Conservation (phyloP, 2,797 vertebrate genomes). For the Lepus oiostolus region DNA sequence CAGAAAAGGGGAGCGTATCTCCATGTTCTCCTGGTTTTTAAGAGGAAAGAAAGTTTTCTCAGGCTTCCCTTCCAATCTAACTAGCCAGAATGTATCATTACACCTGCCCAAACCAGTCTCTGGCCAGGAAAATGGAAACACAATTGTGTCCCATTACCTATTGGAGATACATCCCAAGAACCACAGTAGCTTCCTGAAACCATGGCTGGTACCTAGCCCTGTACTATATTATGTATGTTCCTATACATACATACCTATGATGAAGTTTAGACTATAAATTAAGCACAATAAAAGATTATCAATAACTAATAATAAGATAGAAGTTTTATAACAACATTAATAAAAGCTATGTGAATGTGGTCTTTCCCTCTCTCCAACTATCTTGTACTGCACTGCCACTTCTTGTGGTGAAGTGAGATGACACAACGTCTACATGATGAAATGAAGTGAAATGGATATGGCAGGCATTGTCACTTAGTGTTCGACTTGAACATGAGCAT, state of each 20-base stretch:
- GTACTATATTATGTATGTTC: neutral
- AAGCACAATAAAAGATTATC: neutral
- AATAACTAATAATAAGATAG: neutral
- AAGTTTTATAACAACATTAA: neutral
- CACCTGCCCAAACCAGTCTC: neutral
- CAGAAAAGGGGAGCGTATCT: neutral
- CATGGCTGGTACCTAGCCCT: neutral
- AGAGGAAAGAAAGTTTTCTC: constrained; percentile 14
- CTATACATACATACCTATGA: neutral
- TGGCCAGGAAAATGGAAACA: neutral
- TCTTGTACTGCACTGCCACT: neutral
- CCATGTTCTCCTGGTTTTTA: neutral
- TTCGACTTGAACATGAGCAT: neutral
- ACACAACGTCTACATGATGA: neutral
- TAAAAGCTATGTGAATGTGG: neutral
- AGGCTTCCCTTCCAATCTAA: neutral
- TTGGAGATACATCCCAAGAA: too few species aligned
- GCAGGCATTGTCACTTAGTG: neutral
- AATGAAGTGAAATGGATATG: neutral
- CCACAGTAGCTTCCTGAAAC: neutral
- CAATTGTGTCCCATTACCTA: too few species aligned
- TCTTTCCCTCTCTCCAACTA: neutral
- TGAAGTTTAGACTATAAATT: neutral
- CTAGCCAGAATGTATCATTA: neutral
- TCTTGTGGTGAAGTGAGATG: neutral